Evolutionary conservation across 2,113 vertebrate genomes (phyloP).

Genomic region (Motacilla alba): DNA sequence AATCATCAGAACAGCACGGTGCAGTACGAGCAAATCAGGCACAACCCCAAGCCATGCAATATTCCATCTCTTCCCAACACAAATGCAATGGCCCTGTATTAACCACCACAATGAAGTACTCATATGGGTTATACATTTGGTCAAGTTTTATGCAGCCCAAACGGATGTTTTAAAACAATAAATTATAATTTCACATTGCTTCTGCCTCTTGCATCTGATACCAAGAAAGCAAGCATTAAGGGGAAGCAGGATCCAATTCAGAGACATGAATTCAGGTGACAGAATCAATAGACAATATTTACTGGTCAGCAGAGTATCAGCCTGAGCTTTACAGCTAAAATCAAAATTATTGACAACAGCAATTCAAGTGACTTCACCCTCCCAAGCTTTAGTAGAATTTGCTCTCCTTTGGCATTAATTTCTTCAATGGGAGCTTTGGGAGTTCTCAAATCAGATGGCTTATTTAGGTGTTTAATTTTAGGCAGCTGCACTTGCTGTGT

Average conservation of each 20-base stretch:
- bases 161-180: not conserved
- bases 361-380: not conserved
- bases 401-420: not conserved
- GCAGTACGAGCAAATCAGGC: not conserved
- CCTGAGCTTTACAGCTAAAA: not conserved
- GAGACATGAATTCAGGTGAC: not conserved
- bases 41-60: not conserved
- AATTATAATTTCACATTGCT: not conserved
- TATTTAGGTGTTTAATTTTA: constrained; percentile 1
- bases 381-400: not conserved
- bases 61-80: not conserved
- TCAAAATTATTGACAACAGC: not conserved
- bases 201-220: not conserved
- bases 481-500: not conserved
- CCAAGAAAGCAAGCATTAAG: not conserved
- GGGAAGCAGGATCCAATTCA: not conserved
- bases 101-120: not conserved
- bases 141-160: not conserved
- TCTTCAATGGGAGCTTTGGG: not conserved
- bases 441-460: not conserved
- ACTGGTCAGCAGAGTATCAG: constrained; percentile 2
- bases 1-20: not conserved
- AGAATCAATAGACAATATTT: constrained; percentile 24
- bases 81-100: not conserved
- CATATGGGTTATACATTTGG: not conserved